Evolutionary conservation across 2,888 invertebrate genomes (phyloP), one percentile per base, ranked within the genome.

Genomic region (Dioctria rufipes): DNA sequence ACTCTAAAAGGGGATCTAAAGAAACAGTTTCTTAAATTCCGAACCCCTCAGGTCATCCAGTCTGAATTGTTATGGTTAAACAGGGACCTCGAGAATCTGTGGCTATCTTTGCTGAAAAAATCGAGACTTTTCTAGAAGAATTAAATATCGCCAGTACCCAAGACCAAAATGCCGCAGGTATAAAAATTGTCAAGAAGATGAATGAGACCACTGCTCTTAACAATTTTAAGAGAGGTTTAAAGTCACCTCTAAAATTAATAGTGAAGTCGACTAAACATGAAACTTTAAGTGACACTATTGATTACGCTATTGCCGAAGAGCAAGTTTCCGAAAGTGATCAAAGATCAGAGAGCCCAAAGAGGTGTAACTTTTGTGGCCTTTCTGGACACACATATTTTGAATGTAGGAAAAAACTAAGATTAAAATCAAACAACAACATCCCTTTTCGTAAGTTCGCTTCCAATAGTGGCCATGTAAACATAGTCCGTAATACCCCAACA

Each of bases 1-100:
- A 11, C 6, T 43, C 40, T 67, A 13, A 43, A 67, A 46, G 46
- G 13, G 13, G 46, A 67, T 67, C 9, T 67, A 13, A 67, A 67
- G 9, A 67, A 67, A 67, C 67, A 43, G 5, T 46, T 67, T 49
- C 67, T 67, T 11, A 67, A 67, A 67, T 67, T 40, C 8, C 43
- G 67, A 11, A 42, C 43, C 1, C 8, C n/a, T 4, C 13, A 66
- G 42, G 61, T 37, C 6, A 61, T 61, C n/a, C 61, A 67, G n/a
- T 67, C 13, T 25, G 49, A 67, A 46, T 40, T 42, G 2, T 42
- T 67, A 46, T 46, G 8, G 13, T 67, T 46, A 67, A 67, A 61
- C 61, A 61, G 25, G 61, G 11, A 25, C 37, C 37, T 4, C 6
- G 11, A 11, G 49, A 46, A 43, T n/a, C 67, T 1, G 46, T 67